A percentile compares a stretch with the other conserved stretches of the same genome.
Conservation (phyloP, 2,113 vertebrate genomes). For the Nesoenas mayeri region DNA sequence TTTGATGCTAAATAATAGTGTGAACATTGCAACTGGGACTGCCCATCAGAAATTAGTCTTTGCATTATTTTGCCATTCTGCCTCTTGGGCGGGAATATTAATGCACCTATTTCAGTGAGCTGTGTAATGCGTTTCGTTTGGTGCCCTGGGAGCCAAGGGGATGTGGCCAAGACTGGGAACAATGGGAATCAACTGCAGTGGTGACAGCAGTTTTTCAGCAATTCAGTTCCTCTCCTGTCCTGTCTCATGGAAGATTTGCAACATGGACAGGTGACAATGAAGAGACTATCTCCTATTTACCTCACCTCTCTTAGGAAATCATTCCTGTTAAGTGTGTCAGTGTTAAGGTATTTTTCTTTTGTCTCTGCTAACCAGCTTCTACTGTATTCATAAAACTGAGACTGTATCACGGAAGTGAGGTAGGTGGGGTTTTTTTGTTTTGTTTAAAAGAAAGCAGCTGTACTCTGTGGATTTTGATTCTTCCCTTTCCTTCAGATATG, state of each 20-base stretch:
- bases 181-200: neutral
- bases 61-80: neutral
- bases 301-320: neutral
- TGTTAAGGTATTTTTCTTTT: neutral
- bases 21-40: neutral
- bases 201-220: neutral
- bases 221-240: neutral
- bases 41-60: neutral
- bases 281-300: neutral
- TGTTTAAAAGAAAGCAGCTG: neutral
- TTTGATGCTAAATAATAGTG: neutral
- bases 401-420: neutral
- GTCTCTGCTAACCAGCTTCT: neutral
- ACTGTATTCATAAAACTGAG: neutral
- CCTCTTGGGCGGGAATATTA: neutral
- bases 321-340: neutral
- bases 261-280: rapidly evolving
- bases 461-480: neutral
- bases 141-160: neutral
- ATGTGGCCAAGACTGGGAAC: neutral
- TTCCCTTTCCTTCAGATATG: neutral
- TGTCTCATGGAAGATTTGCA: neutral
- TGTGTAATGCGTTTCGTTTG: neutral
- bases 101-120: neutral
- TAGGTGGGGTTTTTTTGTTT: too few relatives aligned